These are phyloP conservation scores for Miniopterus natalensis DNA, from an alignment of 2,113 vertebrate genomes.

Conservation along the genomic window DNA sequence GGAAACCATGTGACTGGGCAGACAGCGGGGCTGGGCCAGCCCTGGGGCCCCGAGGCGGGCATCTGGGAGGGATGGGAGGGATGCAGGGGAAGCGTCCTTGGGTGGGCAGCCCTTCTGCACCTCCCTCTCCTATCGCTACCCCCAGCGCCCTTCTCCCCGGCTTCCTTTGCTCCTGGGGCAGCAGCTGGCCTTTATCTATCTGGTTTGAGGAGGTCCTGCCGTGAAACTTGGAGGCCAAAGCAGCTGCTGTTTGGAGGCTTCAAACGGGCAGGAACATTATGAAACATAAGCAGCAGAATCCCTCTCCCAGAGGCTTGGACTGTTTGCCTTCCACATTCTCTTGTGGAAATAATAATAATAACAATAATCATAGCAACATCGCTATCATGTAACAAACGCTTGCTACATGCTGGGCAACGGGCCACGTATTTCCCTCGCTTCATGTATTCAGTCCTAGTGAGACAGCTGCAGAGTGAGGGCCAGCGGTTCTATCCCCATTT, in stretches of 20 bases:
- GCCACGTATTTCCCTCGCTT: background rate
- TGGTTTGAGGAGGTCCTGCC: background rate
- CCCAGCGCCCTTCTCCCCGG: too few species aligned
- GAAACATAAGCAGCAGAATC: background rate
- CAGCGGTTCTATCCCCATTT: background rate
- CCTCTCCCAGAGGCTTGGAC: background rate
- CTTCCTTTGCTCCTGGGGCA: background rate
- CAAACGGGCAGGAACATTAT: too few species aligned
- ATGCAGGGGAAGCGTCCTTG: background rate
- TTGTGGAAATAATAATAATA: background rate
- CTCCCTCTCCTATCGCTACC: background rate
- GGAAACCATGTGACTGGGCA: background rate
- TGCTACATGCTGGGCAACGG: accelerated
- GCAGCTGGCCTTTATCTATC: background rate
- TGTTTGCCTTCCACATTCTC: background rate
- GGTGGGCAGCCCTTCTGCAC: background rate
- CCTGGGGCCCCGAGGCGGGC: too few species aligned
- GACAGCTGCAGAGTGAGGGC: background rate
- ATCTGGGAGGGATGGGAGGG: background rate
- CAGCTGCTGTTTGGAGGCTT: background rate
- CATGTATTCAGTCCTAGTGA: background rate
- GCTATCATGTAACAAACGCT: background rate
- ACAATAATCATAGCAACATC: background rate
- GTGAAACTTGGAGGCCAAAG: background rate
- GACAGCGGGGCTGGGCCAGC: background rate